Conservation (phyloP, 2,888 invertebrate genomes). For the Leuctra nigra region DNA sequence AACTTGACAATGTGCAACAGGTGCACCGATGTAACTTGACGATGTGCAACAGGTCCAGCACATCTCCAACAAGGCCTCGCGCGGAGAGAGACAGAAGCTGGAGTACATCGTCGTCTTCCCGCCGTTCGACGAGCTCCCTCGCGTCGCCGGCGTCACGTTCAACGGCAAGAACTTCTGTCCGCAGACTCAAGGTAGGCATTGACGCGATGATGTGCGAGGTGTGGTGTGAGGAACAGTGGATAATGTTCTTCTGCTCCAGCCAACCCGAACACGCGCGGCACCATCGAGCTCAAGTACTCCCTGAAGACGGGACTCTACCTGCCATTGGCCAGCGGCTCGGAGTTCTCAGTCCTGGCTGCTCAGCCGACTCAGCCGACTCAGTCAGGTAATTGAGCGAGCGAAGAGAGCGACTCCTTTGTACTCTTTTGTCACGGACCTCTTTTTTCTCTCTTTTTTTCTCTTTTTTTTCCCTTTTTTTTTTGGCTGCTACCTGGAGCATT, state of each 20-base stretch:
- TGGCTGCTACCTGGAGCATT: too few species aligned
- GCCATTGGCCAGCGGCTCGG: neutral
- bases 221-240: too few species aligned
- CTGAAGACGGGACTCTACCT: conserved; percentile 1
- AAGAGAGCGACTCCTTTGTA: too few species aligned
- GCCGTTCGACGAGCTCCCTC: neutral
- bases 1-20: too few species aligned
- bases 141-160: neutral
- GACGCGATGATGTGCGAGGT: neutral
- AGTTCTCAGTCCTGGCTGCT: neutral
- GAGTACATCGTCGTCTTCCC: conserved; percentile 10
- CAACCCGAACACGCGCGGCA: neutral
- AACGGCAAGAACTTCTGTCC: conserved; percentile 8
- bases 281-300: neutral
- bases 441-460: too few species aligned
- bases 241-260: too few species aligned
- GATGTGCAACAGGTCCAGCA: conserved; percentile 5
- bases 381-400: too few species aligned
- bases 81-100: neutral
- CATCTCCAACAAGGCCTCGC: neutral
- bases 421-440: too few species aligned
- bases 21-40: too few species aligned
- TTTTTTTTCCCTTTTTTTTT: too few species aligned
- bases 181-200: neutral
- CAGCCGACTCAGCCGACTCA: neutral